phyloP scores from a whole-genome alignment of 2,113 vertebrate species.

The chimpanzee (Pan troglodytes) region NHGRI_mPanTro3-v2.1_pri NC_072409.2:6992001-6992500 shows the following conservation, averaged over 20 bases:
- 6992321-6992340: neutral
- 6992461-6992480: too few relatives aligned
- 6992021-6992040: neutral
- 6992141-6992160: accelerated
- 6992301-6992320: neutral
- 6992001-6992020: accelerated
- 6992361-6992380: neutral
- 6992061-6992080: neutral
- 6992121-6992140: neutral
- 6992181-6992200: too few relatives aligned
- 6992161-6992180: too few relatives aligned
- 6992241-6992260: neutral
- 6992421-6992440: neutral
- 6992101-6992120: accelerated
- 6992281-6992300: neutral
- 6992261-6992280: neutral
- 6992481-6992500: accelerated
- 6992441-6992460: neutral
- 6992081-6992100: neutral
- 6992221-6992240: neutral
- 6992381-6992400: neutral
- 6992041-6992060: neutral
- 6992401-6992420: neutral
- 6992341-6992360: neutral
- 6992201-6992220: neutral